These are phyloP conservation scores for Neotoxoptera formosana DNA, from an alignment of 1,140 invertebrate genomes.

Conservation along the genomic window DNA sequence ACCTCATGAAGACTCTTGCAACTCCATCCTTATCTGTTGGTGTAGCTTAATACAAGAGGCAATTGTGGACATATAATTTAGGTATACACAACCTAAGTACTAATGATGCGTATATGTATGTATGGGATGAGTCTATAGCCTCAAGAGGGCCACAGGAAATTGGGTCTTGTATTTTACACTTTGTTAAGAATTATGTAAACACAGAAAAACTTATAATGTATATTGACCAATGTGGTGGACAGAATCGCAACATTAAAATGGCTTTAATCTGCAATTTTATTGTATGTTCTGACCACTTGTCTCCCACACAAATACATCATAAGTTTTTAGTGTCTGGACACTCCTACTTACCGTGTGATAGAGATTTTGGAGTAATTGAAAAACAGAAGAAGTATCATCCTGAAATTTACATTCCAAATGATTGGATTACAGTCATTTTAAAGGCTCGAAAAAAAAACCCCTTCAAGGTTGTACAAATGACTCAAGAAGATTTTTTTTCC, in stretches of 20 bases:
- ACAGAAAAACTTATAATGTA: conserved; percentile 62
- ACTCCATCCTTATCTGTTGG: conserved; percentile 39
- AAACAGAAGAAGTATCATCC: too few species aligned
- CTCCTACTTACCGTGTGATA: too few species aligned
- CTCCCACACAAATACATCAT: too few species aligned
- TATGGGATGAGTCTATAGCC: conserved; percentile 57
- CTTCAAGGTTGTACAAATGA: conserved; percentile 32
- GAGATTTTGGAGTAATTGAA: too few species aligned
- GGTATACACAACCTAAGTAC: conserved; percentile 58
- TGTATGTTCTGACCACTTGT: conserved; percentile 22
- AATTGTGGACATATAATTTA: conserved; percentile 60
- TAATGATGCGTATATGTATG: conserved; percentile 57
- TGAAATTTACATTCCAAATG: too few species aligned
- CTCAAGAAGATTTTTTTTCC: conserved; percentile 49
- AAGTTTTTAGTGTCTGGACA: too few species aligned
- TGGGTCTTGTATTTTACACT: conserved; percentile 62
- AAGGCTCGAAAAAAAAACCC: not conserved
- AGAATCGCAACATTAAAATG: conserved; percentile 64
- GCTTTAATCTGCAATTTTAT: conserved; percentile 59
- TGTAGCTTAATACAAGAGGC: conserved; percentile 58
- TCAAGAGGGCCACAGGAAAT: conserved; percentile 63
- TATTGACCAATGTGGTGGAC: conserved; percentile 63
- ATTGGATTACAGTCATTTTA: too few species aligned
- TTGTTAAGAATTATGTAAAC: conserved; percentile 56
- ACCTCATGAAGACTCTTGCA: conserved; percentile 26